Base-by-base conservation (phyloP, 2,888 invertebrate species). In the Antitype chi region DNA sequence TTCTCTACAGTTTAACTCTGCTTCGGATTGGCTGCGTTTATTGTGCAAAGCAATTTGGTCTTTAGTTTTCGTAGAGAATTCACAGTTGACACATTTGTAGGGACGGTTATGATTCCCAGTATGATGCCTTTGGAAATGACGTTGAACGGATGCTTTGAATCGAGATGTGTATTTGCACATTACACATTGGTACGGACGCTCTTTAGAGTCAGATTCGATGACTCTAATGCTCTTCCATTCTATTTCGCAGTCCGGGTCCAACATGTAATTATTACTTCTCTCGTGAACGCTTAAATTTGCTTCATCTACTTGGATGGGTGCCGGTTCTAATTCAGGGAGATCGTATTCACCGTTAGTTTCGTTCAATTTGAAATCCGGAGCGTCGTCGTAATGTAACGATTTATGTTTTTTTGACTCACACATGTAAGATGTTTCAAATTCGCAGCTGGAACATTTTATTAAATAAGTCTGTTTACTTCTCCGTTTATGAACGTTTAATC, bases 41-140 rank as follows among this genome's bases (percentile, higher is more conserved):
- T 92, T 94, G 66, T 95, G 95, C 20, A 95, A 80, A 0, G 93
- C 85, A 11, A 95, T 94, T 60, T 95, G 94, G 23, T 96, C 95
- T 84, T 94, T 94, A 0, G 95, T 95, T 89, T 95, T 95, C 0
- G 95, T 94, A 0, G 93, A 91, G 59, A 95, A 95, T 47, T 94
- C 94, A 68, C 95, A 96, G 63, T 94, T 94, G 0, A 90, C 72
- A 66, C 95, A 96, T 74, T 93, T 93, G 75, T 93, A 96, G 0
- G 95, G 95, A 6, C 92, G 81, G 28, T 91, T 91, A 0, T 92
- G 84, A 23, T 66, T 74, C 0, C 92, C 93, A 0, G 94, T 95
- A 79, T 96, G 95, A 32, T 92, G 93, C 6, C 95, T 81, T 79
- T 95, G 95, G 23, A 90, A 95, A 72, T 96, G 95, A 0, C 95